Conservation (phyloP, 2,797 vertebrate genomes). For the Dicrostonyx torquatus region DNA sequence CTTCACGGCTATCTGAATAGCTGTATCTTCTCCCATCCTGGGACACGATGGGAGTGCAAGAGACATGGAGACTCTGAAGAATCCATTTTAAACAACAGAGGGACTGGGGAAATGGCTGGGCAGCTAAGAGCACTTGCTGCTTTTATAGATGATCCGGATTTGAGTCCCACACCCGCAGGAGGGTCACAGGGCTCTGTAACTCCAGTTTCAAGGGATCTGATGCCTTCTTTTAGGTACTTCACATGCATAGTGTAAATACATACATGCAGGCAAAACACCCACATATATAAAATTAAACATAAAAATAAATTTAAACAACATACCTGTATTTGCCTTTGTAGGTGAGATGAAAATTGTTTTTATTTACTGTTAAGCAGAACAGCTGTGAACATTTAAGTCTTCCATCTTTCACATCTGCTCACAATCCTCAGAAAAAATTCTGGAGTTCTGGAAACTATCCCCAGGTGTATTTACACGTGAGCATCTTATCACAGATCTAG, state of each 20-base stretch:
- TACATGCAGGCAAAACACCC: not conserved
- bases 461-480: not conserved
- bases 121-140: not conserved
- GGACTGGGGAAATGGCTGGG: not conserved
- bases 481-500: not conserved
- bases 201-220: not conserved
- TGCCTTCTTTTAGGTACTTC: not conserved
- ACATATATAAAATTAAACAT: not conserved
- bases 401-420: not conserved
- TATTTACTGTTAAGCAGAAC: not conserved
- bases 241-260: not conserved
- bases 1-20: not conserved
- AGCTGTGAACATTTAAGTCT: not conserved
- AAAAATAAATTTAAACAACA: not conserved
- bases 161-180: not conserved
- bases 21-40: not conserved
- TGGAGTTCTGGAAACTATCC: not conserved
- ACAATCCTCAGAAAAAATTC: not conserved
- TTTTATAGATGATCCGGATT: not conserved
- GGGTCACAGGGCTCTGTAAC: not conserved
- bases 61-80: not conserved
- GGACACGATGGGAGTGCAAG: not conserved
- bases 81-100: not conserved
- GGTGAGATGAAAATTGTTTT: not conserved
- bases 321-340: not conserved